Evolutionary conservation across 2,888 invertebrate species (phyloP), one percentile per base, ranked within the genome.

Genomic region (Dendrolimus pini): DNA sequence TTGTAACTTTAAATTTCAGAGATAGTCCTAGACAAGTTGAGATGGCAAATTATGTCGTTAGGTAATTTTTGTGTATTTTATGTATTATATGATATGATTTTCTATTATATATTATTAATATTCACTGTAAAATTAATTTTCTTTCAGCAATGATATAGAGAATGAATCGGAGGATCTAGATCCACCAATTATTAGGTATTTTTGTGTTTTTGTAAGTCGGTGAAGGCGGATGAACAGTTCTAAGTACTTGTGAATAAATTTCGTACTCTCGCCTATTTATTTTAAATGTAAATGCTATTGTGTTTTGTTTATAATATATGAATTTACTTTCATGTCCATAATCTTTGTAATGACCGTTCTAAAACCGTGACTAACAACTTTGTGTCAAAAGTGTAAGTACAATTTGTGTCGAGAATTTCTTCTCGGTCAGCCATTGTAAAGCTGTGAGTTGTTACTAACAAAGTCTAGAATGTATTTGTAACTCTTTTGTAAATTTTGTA

Each of bases 111-210:
- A 30, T 41, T 14, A 18, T 75, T 77, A 68, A 62, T 47, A 30
- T 63, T 57, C 74, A 77, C 69, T 72, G 66, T 75, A 72, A 61
- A 64, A 63, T 66, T 10, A 66, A 65, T 82, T 85, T 77, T 83
- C 76, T 89, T 89, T 85, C 89, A 89, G 89, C 86, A 88, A 88
- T 67, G 81, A 83, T 80, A 78, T 87, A 67, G 84, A 85, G 61
- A 70, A 70, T 65, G 82, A 82, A 59, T 67, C 68, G 67, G 81
- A 78, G 74, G 82, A 78, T 59, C 67, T 75, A 67, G 74, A 72
- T 69, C 79, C 80, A 57, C 77, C 75, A 57, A 66, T 88, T 57
- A 89, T 89, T 89, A 89, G 89, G 89, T 89, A 89, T 74, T 47
- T 47, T 47, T 65, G 62, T 72, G 68, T 70, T 60, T 30, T 68